A percentile compares a stretch with the other conserved stretches of the same genome.
Evolutionary conservation across 1,140 invertebrate species (phyloP).

Genomic region (Thaumetopoea pityocampa): DNA sequence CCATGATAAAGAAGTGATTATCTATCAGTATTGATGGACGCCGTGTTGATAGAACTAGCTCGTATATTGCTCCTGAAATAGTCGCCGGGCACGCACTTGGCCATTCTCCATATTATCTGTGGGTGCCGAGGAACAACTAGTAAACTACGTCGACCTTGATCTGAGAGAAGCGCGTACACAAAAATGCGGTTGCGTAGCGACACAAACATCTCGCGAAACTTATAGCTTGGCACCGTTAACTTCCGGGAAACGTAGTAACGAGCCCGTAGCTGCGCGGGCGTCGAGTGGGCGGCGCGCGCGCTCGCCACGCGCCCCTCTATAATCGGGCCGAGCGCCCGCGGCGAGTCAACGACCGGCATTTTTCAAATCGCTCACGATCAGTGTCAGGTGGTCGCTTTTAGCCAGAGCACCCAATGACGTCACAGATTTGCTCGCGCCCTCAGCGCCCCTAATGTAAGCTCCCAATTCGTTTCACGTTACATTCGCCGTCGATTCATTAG

Average conservation of each 20-base stretch:
- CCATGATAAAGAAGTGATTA: too few species aligned
- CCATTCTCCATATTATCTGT: neutral
- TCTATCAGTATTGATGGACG: too few species aligned
- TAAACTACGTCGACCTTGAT: neutral
- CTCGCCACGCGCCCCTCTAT: conserved; percentile 3
- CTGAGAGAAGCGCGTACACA: conserved; percentile 1
- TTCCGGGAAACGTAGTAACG: too few species aligned
- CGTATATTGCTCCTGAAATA: too few species aligned
- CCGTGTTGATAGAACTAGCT: too few species aligned
- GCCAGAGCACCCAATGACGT: conserved; percentile 12
- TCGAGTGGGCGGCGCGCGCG: conserved; percentile 5
- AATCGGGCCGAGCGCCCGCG: neutral
- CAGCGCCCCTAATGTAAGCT: conserved; percentile 1
- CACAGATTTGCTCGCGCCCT: conserved; percentile 2
- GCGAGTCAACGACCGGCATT: conserved; percentile 34
- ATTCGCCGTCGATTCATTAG: conserved; percentile 22
- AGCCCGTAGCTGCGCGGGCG: too few species aligned
- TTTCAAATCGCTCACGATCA: conserved; percentile 21
- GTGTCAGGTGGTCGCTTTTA: conserved; percentile 21
- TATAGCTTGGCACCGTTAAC: conserved; percentile 6
- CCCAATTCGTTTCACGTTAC: conserved; percentile 9
- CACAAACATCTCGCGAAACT: conserved; percentile 7
- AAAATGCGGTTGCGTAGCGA: conserved; percentile 4
- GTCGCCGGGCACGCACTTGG: neutral
- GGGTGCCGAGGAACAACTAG: neutral